Base-by-base conservation (phyloP, 2,797 vertebrate species). In the Telmatherina bonti region DNA sequence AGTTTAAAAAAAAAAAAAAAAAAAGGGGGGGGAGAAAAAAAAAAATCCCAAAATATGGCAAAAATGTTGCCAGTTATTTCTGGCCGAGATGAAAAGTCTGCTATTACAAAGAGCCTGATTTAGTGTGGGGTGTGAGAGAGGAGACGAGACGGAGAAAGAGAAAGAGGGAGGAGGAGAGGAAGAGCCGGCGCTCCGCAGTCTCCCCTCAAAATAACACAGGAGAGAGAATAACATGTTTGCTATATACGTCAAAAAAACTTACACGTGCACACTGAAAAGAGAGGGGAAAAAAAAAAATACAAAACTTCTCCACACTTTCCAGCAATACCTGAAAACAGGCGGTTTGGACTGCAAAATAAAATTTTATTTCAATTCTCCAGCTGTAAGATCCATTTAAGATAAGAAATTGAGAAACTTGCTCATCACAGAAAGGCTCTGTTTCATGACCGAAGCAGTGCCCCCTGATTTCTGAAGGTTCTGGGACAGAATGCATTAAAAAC, bases 151-250 rank as follows among this genome's bases (percentile, higher is more conserved):
- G 67, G 65, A 80, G 70, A 78, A 62, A 67, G 70, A 67, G 64
- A 73, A 70, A 64, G 74, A 61, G 63, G 64, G 72, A 78, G 81
- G 82, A 78, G 80, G 69, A 84, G 84, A 85, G 85, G 80, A 88
- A 83, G 85, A 83, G 16, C 81, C 85, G 90, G 92, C 91, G 90
- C 91, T 92, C 91, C 83, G 84, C 92, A 93, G 93, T 92, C 92
- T 93, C 90, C 91, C 91, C 91, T 91, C 90, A 93, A 94, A 95
- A 94, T 93, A 93, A 92, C 91, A 93, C 91, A 90, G 86, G 72
- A 82, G 81, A 79, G 89, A 83, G 91, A 93, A 94, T 93, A 93
- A 93, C 90, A 93, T 91, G 89, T 93, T 93, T 91, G 88, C 89
- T 81, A 79, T 79, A 69, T 85, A 86, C 43, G 82, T 90, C 92